Evolutionary conservation across 2,888 invertebrate species (phyloP).

Genomic region (Hirtodrosophila cameraria): DNA sequence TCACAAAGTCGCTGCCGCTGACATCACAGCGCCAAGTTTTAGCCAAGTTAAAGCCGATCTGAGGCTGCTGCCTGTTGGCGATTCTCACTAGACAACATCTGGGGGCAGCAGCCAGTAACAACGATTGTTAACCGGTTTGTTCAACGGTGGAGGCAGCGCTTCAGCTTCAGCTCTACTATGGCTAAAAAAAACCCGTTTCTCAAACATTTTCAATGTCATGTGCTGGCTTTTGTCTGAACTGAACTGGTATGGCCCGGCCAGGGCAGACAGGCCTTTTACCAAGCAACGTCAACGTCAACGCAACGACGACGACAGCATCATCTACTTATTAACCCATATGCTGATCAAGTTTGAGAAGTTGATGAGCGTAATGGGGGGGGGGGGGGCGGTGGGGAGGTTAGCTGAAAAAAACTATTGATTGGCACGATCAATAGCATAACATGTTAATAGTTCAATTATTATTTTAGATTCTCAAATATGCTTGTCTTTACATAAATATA

Average conservation of each 20-base stretch:
- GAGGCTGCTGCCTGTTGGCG: conserved; percentile 35
- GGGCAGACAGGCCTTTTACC: conserved; percentile 39
- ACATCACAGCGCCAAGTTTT: conserved; percentile 40
- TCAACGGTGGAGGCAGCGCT: not conserved
- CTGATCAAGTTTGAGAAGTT: conserved; percentile 9
- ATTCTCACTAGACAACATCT: conserved; percentile 56
- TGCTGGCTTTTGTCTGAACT: conserved; percentile 37
- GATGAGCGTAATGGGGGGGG: not conserved
- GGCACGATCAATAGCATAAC: no score
- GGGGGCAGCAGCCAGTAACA: conserved; percentile 28
- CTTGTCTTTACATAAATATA: no score
- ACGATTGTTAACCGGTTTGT: conserved; percentile 70
- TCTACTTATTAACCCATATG: conserved; percentile 35
- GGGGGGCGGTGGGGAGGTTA: no score
- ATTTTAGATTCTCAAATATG: no score
- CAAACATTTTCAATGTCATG: conserved; percentile 73
- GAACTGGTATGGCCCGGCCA: conserved; percentile 14
- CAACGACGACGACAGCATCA: conserved; percentile 11
- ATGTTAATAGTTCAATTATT: no score
- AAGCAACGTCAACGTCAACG: not conserved
- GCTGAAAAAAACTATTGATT: no score
- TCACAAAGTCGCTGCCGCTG: conserved; percentile 8
- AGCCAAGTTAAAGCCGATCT: conserved; percentile 23
- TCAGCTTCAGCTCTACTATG: no score
- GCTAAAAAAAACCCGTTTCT: conserved; percentile 64